Evolutionary conservation across 2,797 vertebrate species (phyloP).

Genomic region (Acropternis orthonyx): DNA sequence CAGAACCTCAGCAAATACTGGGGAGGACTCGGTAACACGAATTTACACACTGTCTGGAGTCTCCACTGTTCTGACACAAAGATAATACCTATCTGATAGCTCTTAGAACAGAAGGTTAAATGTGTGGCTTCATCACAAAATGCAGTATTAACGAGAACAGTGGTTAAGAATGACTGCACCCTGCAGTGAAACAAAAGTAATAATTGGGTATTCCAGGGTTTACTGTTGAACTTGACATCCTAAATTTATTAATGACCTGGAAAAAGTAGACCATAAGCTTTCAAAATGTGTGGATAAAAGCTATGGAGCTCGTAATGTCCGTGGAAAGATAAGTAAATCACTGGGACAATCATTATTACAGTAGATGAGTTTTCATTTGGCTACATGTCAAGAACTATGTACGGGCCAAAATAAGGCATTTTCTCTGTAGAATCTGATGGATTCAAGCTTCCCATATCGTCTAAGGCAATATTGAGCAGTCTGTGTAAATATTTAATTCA

Average conservation of each 20-base stretch:
- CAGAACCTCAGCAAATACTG: background rate
- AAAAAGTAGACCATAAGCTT: conserved; percentile 26
- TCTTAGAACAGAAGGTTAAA: background rate
- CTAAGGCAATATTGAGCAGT: background rate
- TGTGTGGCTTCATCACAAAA: background rate
- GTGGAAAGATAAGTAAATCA: background rate
- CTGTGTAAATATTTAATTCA: background rate
- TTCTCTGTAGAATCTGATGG: background rate
- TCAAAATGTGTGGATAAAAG: conserved; percentile 32
- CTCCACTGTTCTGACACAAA: background rate
- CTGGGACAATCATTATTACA: background rate
- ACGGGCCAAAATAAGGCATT: background rate
- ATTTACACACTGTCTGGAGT: background rate
- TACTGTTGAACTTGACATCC: background rate
- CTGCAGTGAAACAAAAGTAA: background rate
- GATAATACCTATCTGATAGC: background rate
- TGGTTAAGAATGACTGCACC: background rate
- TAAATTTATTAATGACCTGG: conserved; percentile 2
- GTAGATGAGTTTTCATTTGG: background rate
- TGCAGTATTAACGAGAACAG: background rate
- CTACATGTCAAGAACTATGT: background rate
- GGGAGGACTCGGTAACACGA: background rate
- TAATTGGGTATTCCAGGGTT: background rate
- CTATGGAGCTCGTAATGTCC: background rate
- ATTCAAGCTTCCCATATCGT: background rate